Percentiles rank a stretch among this genome's conserved stretches.
These are phyloP conservation scores for Actinemys pallida DNA, from an alignment of 2,113 vertebrate genomes.

Conservation along the genomic window DNA sequence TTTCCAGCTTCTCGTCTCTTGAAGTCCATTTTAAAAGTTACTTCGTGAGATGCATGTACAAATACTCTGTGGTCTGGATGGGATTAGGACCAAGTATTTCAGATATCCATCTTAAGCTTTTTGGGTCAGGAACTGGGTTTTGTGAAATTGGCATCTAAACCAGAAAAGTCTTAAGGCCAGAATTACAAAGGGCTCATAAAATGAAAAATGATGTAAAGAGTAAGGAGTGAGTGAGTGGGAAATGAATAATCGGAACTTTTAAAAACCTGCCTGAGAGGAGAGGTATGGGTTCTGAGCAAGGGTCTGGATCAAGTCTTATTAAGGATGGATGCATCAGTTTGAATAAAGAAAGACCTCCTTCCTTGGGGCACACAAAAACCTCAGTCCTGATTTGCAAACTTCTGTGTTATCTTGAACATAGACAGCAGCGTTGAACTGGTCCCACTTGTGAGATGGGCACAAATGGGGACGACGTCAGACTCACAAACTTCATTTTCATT, in stretches of 20 bases:
- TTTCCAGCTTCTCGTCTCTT: not conserved
- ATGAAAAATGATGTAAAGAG: not conserved
- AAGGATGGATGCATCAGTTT: not conserved
- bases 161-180: slow-evolving; percentile 4
- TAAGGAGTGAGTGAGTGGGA: not conserved
- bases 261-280: not conserved
- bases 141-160: not conserved
- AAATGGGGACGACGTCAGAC: not conserved
- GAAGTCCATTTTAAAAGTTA: not conserved
- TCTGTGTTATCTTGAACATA: not conserved
- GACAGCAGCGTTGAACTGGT: not conserved
- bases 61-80: not conserved
- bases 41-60: not conserved
- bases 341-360: not conserved
- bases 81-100: not conserved
- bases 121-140: not conserved
- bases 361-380: not conserved
- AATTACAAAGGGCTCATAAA: not conserved
- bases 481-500: not conserved
- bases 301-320: not conserved
- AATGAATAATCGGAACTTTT: not conserved
- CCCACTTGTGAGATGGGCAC: not conserved
- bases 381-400: not conserved
- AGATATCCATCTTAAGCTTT: not conserved
- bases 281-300: not conserved